Conservation (phyloP, 1,140 invertebrate genomes). For the Cotesia glomerata region DNA sequence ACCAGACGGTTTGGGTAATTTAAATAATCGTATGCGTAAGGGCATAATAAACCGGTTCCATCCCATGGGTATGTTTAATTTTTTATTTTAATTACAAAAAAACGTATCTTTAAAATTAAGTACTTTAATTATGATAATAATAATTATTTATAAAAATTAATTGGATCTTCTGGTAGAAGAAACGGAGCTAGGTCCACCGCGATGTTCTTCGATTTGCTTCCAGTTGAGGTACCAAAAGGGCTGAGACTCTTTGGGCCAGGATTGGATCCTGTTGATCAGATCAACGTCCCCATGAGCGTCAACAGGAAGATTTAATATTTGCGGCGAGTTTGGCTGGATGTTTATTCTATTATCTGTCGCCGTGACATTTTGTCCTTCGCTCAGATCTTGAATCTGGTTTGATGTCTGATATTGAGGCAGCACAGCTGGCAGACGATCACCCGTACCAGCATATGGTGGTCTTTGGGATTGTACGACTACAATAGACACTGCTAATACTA, state of each 20-base stretch:
- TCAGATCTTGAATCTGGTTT: not conserved
- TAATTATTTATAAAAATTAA: not conserved
- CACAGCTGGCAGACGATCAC: constrained; percentile 33
- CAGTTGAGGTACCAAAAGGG: constrained; percentile 68
- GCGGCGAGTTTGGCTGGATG: not conserved
- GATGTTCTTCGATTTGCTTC: constrained; percentile 59
- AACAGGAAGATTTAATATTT: constrained; percentile 53
- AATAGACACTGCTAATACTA: constrained; percentile 27
- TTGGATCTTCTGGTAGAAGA: not conserved
- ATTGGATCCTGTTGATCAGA: constrained; percentile 60
- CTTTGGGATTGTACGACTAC: constrained; percentile 37
- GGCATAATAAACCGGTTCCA: too few relatives aligned
- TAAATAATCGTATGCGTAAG: too few relatives aligned
- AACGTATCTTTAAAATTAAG: too few relatives aligned
- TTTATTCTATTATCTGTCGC: constrained; percentile 5
- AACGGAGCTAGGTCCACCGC: constrained; percentile 26
- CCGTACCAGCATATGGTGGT: constrained; percentile 40
- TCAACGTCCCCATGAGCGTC: constrained; percentile 60
- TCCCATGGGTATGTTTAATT: too few relatives aligned
- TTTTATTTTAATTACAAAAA: too few relatives aligned
- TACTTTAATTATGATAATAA: not conserved
- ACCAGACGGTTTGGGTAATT: too few relatives aligned
- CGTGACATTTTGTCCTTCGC: not conserved
- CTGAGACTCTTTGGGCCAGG: constrained; percentile 63
- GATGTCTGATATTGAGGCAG: constrained; percentile 37